These are phyloP conservation scores for Lepus oiostolus DNA, from an alignment of 2,797 vertebrate species.

Conservation along the genomic window DNA sequence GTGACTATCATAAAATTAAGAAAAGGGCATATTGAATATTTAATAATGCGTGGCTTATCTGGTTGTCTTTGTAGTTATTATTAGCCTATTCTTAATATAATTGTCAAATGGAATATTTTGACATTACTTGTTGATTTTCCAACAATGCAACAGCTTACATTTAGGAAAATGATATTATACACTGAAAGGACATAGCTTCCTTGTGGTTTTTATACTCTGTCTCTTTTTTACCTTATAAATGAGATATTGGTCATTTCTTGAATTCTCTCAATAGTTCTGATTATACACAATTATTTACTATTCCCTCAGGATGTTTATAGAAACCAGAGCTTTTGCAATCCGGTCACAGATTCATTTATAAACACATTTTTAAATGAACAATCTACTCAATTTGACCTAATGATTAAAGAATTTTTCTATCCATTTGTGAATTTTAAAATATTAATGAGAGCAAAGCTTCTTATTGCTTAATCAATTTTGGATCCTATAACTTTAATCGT, in stretches of 20 bases:
- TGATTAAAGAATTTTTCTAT: conserved; percentile 76
- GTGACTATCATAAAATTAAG: not conserved
- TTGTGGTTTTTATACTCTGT: not conserved
- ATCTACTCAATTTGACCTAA: conserved; percentile 60
- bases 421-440: conserved; percentile 74
- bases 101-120: not conserved
- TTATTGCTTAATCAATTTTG: conserved; percentile 74
- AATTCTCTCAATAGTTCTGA: conserved; percentile 32
- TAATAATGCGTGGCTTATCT: not conserved
- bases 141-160: not conserved
- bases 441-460: conserved; percentile 64
- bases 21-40: not conserved
- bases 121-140: conserved; percentile 22
- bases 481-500: conserved; percentile 59
- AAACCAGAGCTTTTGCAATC: conserved; percentile 39
- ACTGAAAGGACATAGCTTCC: not conserved
- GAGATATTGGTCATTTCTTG: conserved; percentile 41
- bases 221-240: conserved; percentile 49
- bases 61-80: not conserved
- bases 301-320: conserved; percentile 44
- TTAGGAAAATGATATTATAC: not conserved
- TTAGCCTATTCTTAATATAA: not conserved
- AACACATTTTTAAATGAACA: conserved; percentile 69
- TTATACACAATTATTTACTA: not conserved
- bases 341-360: conserved; percentile 60